A percentile compares a stretch with the other conserved stretches of the same genome.
These are phyloP conservation scores for Sinohyriopsis cumingii DNA, from an alignment of 2,888 invertebrate genomes.

Conservation along the genomic window DNA sequence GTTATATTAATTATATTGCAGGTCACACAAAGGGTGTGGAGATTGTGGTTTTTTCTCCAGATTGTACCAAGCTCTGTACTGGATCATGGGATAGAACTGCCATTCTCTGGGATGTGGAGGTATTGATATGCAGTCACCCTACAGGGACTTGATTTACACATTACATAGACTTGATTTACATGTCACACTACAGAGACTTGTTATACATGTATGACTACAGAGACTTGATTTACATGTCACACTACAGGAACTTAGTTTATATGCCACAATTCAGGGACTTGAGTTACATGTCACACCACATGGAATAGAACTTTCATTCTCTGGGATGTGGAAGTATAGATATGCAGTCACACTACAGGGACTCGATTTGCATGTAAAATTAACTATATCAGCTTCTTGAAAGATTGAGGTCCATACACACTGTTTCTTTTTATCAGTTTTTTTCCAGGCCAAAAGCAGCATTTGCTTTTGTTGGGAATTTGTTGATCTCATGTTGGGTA, in stretches of 20 bases:
- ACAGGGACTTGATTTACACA: too few species aligned
- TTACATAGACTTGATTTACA: too few species aligned
- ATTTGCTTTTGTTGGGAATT: too few species aligned
- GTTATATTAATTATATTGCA: slow-evolving; percentile 22
- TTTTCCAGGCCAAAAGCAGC: too few species aligned
- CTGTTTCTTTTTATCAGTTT: too few species aligned
- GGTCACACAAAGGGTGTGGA: slow-evolving; percentile 70
- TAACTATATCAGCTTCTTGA: too few species aligned
- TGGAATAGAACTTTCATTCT: slow-evolving; percentile 70
- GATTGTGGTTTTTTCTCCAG: slow-evolving; percentile 63
- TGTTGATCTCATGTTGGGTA: too few species aligned
- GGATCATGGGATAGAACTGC: slow-evolving; percentile 71
- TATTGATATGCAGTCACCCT: slow-evolving; percentile 15
- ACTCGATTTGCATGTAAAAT: background rate
- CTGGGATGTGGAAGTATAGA: slow-evolving; percentile 65
- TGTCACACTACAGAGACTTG: too few species aligned
- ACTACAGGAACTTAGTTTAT: background rate
- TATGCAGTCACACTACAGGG: background rate
- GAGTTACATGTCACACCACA: slow-evolving; percentile 12
- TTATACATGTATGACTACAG: too few species aligned
- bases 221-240: too few species aligned
- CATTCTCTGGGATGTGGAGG: slow-evolving; percentile 68
- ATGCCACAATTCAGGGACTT: background rate
- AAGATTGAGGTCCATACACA: too few species aligned
- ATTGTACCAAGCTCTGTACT: slow-evolving; percentile 60